Evolutionary conservation across 2,113 vertebrate genomes (phyloP), one percentile per base, ranked within the genome.

Genomic region (Oxygymnocypris stewartii): DNA sequence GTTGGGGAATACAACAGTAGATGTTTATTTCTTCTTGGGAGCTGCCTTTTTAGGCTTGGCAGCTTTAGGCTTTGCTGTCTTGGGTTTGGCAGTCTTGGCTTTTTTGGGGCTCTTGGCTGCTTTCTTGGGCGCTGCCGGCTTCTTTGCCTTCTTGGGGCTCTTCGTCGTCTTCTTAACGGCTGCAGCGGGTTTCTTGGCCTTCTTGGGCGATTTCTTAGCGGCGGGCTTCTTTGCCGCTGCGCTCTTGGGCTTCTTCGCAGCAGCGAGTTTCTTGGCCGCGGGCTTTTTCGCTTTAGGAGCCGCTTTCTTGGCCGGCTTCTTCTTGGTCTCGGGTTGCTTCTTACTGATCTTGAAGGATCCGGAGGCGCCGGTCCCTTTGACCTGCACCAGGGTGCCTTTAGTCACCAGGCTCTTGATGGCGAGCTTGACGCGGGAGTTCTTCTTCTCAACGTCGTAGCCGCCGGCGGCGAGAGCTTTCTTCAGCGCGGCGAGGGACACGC

Each of bases 81-180:
- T 67, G 2, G 63, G 28, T 67, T 67, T 67, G 14, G 13, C 13
- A 5, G 28, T 6, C 28, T 67, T 67, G 6, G 65, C 6, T 12
- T 67, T 67, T 16, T 67, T 35, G 6, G 65, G 65, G 20, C 75
- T 78, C 12, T 51, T 78, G 1, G 47, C n/a, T 4, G 47, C 35
- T 42, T 73, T 78, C 75, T 78, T 78, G 0, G 47, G 7, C 12
- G 42, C 12, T 51, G 75, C 44, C 10, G 75, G 75, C 11, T 75
- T 75, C 42, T 47, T 75, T 2, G 42, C 73, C 71, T 42, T 74
- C 9, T 74, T 74, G 71, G 71, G 71, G 37, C 71, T 74, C 37
- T 74, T 74, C 8, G 37, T 74, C 16, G 71, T 8, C 35, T 74
- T 74, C 20, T 74, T 74, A 42, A 37, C 7, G 37, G 35, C 37